These are phyloP conservation scores for Scaptomyza montana DNA, from an alignment of 1,140 invertebrate species.

Conservation along the genomic window DNA sequence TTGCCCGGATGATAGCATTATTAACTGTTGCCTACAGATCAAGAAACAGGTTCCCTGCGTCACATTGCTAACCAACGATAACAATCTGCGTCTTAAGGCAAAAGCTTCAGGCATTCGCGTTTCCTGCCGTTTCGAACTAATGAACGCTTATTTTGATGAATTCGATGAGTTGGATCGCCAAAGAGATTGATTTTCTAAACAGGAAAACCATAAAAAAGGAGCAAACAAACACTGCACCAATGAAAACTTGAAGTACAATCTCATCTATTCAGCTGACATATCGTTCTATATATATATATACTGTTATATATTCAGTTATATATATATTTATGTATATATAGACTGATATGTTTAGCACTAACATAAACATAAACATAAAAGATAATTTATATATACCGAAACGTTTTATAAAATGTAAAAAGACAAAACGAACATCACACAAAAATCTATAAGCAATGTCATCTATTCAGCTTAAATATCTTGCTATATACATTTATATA, in stretches of 20 bases:
- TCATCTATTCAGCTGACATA: background rate
- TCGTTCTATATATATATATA: background rate
- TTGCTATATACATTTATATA: no score
- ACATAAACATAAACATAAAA: no score
- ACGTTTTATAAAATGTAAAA: conserved; percentile 30
- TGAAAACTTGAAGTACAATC: background rate
- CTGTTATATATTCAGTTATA: background rate
- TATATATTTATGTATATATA: no score
- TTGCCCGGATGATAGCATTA: conserved; percentile 63
- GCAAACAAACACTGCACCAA: background rate
- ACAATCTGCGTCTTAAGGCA: conserved; percentile 75
- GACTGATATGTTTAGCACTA: no score
- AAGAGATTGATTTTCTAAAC: no score
- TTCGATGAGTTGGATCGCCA: background rate
- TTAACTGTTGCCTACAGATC: conserved; percentile 77
- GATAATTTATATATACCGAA: conserved; percentile 19
- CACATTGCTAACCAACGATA: conserved; percentile 73
- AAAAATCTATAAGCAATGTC: conserved; percentile 2
- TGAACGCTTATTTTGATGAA: background rate
- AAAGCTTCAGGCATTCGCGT: conserved; percentile 66
- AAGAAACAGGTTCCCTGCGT: conserved; percentile 54
- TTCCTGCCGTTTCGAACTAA: conserved; percentile 52
- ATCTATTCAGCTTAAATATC: no score
- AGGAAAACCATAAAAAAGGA: background rate
- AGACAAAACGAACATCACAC: background rate